Evolutionary conservation across 2,113 vertebrate species (phyloP), one percentile per base, ranked within the genome.

Genomic region (Diglossa brunneiventris): DNA sequence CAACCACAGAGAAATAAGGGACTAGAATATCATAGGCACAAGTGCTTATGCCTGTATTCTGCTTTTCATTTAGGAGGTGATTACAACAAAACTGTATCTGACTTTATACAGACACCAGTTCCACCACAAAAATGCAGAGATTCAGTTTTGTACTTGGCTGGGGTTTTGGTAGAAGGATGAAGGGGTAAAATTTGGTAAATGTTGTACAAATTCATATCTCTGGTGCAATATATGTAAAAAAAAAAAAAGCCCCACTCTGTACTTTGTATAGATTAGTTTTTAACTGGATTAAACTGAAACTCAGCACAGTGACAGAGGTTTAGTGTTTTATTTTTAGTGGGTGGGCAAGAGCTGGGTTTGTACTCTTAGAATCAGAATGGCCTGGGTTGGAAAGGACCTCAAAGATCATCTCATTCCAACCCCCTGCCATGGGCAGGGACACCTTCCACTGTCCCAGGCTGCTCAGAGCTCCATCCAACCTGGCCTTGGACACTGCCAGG

Each of bases 261-360:
- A 73, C 69, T 97, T 97, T 96, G 86, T 92, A 95, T 96, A 92
- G 64, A 78, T 96, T 96, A 93, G 84, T 93, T 97, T 97, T 96
- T 89, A 97, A 97, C 91, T 88, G 72, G 81, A 97, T 95, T 98
- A 97, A 98, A 98, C 77, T 94, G 92, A 94, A 94, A 90, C 61
- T 96, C 84, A 73, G 89, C 10, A 6, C 92, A 95, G 92, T 89
- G 44, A 84, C 46, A 87, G 72, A 68, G 1, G 31, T 82, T 27
- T 69, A 69, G 10, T 80, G 76, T 95, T 94, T 96, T 68, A 30
- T 85, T 94, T 94, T 72, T 39, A 79, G 24, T 1, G 4, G 9
- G 18, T 46, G 67, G 58, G n/a, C 82, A 85, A 46, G 23, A 81
- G 22, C 15, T 1, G 9, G 67, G 46, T 75, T 91, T 10, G 5